Evolutionary conservation across 2,113 vertebrate genomes (phyloP).

Genomic region (Myotis brandtii): DNA sequence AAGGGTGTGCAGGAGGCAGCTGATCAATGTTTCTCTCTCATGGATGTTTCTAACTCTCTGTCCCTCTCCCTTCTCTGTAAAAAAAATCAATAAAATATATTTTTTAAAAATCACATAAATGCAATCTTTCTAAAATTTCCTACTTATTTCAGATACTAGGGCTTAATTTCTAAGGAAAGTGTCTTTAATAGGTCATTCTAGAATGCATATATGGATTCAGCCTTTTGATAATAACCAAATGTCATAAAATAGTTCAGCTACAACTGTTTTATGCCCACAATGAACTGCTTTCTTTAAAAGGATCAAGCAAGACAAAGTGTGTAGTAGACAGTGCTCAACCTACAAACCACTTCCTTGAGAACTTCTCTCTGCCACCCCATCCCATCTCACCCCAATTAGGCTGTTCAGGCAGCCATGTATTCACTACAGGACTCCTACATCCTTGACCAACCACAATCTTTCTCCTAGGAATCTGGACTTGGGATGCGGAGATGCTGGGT

Average conservation of each 20-base stretch:
- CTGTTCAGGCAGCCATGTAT: neutral
- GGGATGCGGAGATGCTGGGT: neutral
- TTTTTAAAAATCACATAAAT: neutral
- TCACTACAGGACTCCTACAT: neutral
- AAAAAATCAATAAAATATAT: too few species aligned
- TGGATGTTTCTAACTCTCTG: too few species aligned
- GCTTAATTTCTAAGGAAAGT: constrained; percentile 10
- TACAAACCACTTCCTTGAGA: neutral
- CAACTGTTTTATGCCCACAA: neutral
- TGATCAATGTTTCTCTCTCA: too few species aligned
- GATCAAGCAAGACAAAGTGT: neutral
- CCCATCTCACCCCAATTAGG: neutral
- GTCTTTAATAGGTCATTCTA: neutral
- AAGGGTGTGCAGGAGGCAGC: too few species aligned
- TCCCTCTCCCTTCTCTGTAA: too few species aligned
- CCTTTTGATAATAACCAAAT: neutral
- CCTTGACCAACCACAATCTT: neutral
- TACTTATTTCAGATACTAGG: neutral
- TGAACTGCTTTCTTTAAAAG: neutral
- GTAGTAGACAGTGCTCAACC: neutral
- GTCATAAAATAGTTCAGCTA: neutral
- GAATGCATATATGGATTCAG: neutral
- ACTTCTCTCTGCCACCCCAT: neutral
- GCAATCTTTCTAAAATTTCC: neutral
- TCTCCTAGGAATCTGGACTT: constrained; percentile 1